Evolutionary conservation across 2,888 invertebrate species (phyloP).

Genomic region (Drosophila affinis): DNA sequence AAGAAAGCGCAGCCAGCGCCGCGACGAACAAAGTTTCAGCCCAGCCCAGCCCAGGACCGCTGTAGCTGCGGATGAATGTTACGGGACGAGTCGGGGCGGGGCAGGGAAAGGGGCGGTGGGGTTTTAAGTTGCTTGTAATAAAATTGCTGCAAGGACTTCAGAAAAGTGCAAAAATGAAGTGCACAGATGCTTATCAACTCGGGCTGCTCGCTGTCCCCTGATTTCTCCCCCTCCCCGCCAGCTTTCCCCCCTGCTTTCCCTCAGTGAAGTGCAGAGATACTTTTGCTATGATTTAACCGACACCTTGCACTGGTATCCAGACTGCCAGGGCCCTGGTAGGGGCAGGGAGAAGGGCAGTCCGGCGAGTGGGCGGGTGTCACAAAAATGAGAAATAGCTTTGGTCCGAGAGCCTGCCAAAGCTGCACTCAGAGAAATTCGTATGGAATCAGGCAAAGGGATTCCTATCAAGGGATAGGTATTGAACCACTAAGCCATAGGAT

Average conservation of each 20-base stretch:
- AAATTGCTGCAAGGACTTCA: conserved; percentile 64
- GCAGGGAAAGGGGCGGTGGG: conserved; percentile 8
- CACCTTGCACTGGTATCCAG: conserved; percentile 41
- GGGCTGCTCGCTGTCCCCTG: conserved; percentile 7
- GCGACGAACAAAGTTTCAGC: conserved; percentile 56
- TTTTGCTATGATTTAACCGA: conserved; percentile 56
- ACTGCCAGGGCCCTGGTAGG: background rate
- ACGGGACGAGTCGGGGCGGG: too few species aligned
- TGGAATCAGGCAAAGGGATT: too few species aligned
- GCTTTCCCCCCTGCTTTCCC: conserved; percentile 19
- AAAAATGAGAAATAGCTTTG: conserved; percentile 62
- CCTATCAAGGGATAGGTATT: too few species aligned
- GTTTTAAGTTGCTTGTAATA: conserved; percentile 77
- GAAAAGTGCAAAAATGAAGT: conserved; percentile 78
- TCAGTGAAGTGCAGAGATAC: conserved; percentile 40
- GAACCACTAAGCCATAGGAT: too few species aligned
- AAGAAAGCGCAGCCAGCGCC: conserved; percentile 54
- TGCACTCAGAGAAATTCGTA: conserved; percentile 17
- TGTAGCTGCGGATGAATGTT: too few species aligned
- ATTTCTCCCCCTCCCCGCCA: background rate
- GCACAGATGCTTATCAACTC: conserved; percentile 73
- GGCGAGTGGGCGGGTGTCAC: conserved; percentile 50
- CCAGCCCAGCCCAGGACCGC: background rate
- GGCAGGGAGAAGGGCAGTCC: background rate
- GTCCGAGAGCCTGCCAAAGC: conserved; percentile 37